Evolutionary conservation across 2,113 vertebrate species (phyloP).

Genomic region (Corapipo altera): DNA sequence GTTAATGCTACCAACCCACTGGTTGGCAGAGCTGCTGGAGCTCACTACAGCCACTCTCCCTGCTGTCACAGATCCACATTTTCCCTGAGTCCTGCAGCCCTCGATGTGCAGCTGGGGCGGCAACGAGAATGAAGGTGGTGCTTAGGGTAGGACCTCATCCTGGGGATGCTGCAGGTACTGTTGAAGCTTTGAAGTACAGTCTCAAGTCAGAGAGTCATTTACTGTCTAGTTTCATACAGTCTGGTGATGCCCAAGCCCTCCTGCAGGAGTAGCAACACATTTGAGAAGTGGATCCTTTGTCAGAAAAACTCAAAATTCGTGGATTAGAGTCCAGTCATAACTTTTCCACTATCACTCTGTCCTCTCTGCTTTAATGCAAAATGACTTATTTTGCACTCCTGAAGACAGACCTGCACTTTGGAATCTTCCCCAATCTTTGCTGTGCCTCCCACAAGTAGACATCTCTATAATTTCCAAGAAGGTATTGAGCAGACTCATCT

Average conservation of each 20-base stretch:
- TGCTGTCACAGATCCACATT: rapidly evolving
- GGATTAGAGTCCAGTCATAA: neutral
- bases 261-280: neutral
- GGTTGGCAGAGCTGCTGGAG: neutral
- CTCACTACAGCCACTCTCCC: neutral
- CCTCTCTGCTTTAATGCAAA: neutral
- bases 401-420: neutral
- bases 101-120: rapidly evolving
- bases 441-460: rapidly evolving
- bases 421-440: neutral
- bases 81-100: neutral
- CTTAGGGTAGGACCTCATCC: neutral
- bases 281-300: neutral
- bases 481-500: neutral
- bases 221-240: neutral
- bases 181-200: neutral
- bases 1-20: neutral
- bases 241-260: neutral
- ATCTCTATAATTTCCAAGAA: neutral
- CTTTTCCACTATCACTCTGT: neutral
- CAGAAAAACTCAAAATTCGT: neutral
- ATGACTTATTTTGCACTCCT: neutral
- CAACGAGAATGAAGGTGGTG: rapidly evolving
- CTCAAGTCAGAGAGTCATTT: neutral
- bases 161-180: rapidly evolving